phyloP scores from a whole-genome alignment of 2,797 vertebrate species.

The Botia kubotai region DNA sequence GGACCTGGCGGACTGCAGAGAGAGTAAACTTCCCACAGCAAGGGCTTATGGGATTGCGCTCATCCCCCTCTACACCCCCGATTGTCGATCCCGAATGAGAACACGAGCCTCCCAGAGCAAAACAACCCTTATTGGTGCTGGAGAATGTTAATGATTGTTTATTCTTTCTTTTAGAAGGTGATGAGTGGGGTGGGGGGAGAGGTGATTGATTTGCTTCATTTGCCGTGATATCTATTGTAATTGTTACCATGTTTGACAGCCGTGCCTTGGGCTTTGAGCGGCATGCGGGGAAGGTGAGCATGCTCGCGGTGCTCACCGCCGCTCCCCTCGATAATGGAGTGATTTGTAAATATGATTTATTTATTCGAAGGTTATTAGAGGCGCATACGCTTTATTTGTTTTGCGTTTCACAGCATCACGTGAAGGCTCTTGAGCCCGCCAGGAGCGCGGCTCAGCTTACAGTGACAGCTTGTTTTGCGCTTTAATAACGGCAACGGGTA shows the following conservation, averaged over 20 bases:
- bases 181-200: constrained; percentile 35
- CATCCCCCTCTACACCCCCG: constrained; percentile 47
- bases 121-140: constrained; percentile 48
- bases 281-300: constrained; percentile 53
- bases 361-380: constrained; percentile 62
- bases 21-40: constrained; percentile 50
- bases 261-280: constrained; percentile 53
- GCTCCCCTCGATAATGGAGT: constrained; percentile 61
- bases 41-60: constrained; percentile 48
- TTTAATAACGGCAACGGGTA: constrained; percentile 64
- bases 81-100: constrained; percentile 66
- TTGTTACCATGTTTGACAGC: constrained; percentile 66
- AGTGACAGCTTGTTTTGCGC: constrained; percentile 72
- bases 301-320: constrained; percentile 45
- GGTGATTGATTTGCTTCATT: constrained; percentile 78
- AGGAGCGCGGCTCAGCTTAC: constrained; percentile 57
- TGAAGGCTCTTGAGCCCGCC: constrained; percentile 57
- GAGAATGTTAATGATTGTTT: constrained; percentile 65
- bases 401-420: constrained; percentile 59
- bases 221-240: constrained; percentile 68
- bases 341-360: constrained; percentile 68
- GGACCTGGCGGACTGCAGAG: constrained; percentile 31
- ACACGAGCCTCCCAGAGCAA: constrained; percentile 53
- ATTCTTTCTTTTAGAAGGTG: constrained; percentile 54
- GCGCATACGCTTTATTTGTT: constrained; percentile 55